Base-by-base conservation (phyloP, 2,113 vertebrate species). In the Leptodactylus fuscus region DNA sequence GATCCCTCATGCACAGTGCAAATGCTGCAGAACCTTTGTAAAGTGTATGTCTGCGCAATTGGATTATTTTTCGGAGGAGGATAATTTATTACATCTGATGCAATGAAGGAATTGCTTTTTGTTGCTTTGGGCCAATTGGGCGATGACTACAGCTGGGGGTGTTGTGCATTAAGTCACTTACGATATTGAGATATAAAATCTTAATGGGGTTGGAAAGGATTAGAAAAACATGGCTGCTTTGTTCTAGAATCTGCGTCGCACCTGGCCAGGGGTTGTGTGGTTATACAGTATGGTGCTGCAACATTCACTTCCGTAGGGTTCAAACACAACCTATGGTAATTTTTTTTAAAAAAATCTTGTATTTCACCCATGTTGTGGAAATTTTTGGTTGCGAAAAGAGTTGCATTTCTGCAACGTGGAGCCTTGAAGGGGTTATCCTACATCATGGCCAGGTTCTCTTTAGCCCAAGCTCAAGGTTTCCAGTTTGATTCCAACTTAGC, bases 11-110 rank as follows among this genome's bases (percentile, higher is more conserved):
- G 76, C 76, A 60, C 76, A 79, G 60, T 58, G 51, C 32, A 58
- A 79, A 55, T 79, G 76, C 22, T n/a, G 24, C 76, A 41, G 60
- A 79, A 78, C 18, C 74, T 76, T 76, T 76, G 74, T 76, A 53
- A 55, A 79, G 76, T 79, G 76, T 5, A 36, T 79, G 55, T 80
- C 77, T 58, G 16, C 36, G 27, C 77, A 13, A 62, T 62, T 53
- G 53, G 49, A 34, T 78, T 78, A 12, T 62, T 10, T 55, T 36
- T 58, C 3, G 12, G 53, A 38, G 29, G 20, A 8, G 55, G 29
- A 76, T 75, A 24, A 60, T 60, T 38, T 79, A 41, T 36, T 79
- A 38, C 34, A 6, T 13, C 11, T 41, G 22, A 60, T 79, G 22
- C 9, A 22, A 5, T 18, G 29, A 32, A 77, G 32, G n/a, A 58